Conservation (phyloP, 2,113 vertebrate species). For the Telmatochromis brichardi region DNA sequence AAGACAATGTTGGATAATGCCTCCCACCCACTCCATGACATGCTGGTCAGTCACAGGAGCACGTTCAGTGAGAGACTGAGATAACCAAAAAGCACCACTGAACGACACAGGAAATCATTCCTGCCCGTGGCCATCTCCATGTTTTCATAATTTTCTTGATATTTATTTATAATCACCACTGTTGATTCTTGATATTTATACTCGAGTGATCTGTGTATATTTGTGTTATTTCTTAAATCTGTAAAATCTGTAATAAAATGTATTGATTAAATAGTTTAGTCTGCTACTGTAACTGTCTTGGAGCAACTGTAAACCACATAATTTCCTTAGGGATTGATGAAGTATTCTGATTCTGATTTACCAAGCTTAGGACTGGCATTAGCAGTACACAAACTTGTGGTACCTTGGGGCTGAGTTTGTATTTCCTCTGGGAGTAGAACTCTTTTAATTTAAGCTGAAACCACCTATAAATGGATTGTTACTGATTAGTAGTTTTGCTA, state of each 20-base stretch:
- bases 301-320: neutral
- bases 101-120: neutral
- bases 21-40: neutral
- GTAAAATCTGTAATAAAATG: neutral
- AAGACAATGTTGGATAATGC: neutral
- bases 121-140: rapidly evolving
- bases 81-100: neutral
- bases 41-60: neutral
- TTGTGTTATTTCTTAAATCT: neutral
- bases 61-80: neutral
- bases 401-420: neutral
- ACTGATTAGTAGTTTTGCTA: neutral
- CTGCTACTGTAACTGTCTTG: neutral
- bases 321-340: neutral
- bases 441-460: neutral
- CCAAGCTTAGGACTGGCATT: neutral
- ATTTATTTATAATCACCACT: neutral
- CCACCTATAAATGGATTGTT: neutral
- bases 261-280: neutral
- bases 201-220: neutral
- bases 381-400: neutral
- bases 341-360: neutral
- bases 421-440: neutral
- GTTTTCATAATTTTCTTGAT: neutral
- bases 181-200: neutral